Evolutionary conservation across 2,888 invertebrate genomes (phyloP).

Genomic region (Leptarthrus brevirostris): DNA sequence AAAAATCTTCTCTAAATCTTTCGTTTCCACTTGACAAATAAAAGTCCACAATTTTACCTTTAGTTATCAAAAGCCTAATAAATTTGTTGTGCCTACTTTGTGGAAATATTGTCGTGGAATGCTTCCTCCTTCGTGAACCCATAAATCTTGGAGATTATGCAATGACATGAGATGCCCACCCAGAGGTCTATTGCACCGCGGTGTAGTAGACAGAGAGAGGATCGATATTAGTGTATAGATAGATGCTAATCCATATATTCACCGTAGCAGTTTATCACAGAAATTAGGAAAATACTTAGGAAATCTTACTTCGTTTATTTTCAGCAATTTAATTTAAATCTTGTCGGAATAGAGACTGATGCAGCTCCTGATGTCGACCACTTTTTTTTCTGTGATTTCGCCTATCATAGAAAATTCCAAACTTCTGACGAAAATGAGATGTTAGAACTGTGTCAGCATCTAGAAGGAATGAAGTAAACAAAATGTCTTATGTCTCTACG

Average conservation of each 20-base stretch:
- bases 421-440: constrained; percentile 31
- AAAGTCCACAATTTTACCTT: too few relatives aligned
- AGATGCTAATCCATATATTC: neutral
- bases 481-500: too few relatives aligned
- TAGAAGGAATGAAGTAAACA: too few relatives aligned
- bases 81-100: constrained; percentile 1
- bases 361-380: constrained; percentile 8
- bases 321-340: constrained; percentile 28
- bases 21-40: too few relatives aligned
- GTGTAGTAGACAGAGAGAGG: neutral
- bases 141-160: constrained; percentile 43
- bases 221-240: neutral
- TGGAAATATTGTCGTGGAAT: constrained; percentile 21
- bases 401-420: constrained; percentile 10
- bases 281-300: constrained; percentile 15
- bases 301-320: constrained; percentile 40
- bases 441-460: neutral
- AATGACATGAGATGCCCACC: constrained; percentile 34
- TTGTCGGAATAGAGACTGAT: neutral
- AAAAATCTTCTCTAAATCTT: too few relatives aligned
- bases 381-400: constrained; percentile 12
- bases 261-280: constrained; percentile 1
- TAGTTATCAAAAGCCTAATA: neutral
- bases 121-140: constrained; percentile 37
- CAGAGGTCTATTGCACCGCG: neutral